phyloP scores from a whole-genome alignment of 2,113 vertebrate species.

The Petroica traversi region DNA sequence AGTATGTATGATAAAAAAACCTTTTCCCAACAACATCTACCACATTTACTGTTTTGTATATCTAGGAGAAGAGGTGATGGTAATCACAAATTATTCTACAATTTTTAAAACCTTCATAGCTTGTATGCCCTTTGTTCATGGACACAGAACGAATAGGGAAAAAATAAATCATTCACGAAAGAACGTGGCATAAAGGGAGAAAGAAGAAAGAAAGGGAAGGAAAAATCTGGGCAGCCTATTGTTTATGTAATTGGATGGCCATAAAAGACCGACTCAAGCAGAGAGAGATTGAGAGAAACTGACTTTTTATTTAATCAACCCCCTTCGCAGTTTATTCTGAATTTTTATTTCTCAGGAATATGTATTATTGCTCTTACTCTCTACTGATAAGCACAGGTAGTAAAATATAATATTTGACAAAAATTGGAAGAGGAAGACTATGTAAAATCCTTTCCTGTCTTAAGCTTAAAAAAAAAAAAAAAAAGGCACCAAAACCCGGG shows the following conservation, averaged over 20 bases:
- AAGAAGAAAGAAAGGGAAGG: not conserved
- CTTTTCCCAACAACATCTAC: not conserved
- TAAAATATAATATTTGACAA: not conserved
- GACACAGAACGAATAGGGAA: not conserved
- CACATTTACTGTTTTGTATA: not conserved
- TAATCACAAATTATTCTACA: not conserved
- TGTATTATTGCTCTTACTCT: not conserved
- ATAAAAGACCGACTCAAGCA: not conserved
- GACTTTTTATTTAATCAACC: not conserved
- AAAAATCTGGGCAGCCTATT: not conserved
- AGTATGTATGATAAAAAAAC: accelerated
- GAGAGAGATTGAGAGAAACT: not conserved
- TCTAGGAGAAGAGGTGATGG: not conserved
- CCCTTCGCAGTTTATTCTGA: not conserved
- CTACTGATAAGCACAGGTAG: not conserved
- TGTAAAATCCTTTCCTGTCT: not conserved
- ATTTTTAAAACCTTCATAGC: not conserved
- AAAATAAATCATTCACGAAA: not conserved
- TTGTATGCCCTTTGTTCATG: not conserved
- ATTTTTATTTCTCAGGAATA: not conserved
- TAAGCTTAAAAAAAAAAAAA: not conserved
- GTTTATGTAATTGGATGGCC: not conserved
- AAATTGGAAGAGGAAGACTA: not conserved
- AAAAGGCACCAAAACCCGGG: not conserved
- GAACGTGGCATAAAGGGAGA: not conserved